Percentiles rank a stretch among this genome's conserved stretches.
phyloP scores from a whole-genome alignment of 1,140 invertebrate genomes.

The Drosophila murphyi region DNA sequence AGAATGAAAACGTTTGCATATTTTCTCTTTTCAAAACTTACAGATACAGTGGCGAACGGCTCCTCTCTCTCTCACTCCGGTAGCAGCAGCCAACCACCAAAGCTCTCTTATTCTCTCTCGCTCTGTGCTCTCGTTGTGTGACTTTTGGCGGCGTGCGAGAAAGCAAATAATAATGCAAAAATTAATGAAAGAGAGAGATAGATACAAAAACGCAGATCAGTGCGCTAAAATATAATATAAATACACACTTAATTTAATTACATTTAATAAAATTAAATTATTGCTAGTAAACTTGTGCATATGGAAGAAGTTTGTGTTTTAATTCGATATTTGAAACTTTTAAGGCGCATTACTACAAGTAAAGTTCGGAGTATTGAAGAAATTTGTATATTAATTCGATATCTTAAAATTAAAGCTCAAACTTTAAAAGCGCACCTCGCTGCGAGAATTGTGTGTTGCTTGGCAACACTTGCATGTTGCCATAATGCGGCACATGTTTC shows the following conservation, averaged over 20 bases:
- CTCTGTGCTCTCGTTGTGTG: conserved; percentile 4
- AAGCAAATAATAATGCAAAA: neutral
- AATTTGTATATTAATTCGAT: too few species aligned
- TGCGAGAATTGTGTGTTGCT: conserved; percentile 17
- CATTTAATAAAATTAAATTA: neutral
- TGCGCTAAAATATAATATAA: conserved; percentile 5
- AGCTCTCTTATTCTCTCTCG: conserved; percentile 20
- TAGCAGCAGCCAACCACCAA: conserved; percentile 37
- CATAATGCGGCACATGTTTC: conserved; percentile 11
- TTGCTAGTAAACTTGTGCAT: neutral
- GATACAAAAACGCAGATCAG: conserved; percentile 39
- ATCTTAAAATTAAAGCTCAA: neutral
- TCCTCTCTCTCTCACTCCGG: conserved; percentile 22
- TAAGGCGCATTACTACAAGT: too few species aligned
- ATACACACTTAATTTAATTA: conserved; percentile 26
- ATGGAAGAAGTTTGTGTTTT: too few species aligned
- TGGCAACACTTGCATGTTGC: conserved; percentile 6
- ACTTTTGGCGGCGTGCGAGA: conserved; percentile 26
- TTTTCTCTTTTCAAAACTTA: conserved; percentile 44
- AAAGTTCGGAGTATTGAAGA: too few species aligned
- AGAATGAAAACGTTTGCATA: conserved; percentile 33
- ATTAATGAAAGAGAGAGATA: neutral
- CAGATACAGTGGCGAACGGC: conserved; percentile 31
- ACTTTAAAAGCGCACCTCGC: conserved; percentile 11
- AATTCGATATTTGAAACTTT: too few species aligned